Base-by-base conservation (phyloP, 2,888 invertebrate genomes). In the Bimastos eiseni region DNA sequence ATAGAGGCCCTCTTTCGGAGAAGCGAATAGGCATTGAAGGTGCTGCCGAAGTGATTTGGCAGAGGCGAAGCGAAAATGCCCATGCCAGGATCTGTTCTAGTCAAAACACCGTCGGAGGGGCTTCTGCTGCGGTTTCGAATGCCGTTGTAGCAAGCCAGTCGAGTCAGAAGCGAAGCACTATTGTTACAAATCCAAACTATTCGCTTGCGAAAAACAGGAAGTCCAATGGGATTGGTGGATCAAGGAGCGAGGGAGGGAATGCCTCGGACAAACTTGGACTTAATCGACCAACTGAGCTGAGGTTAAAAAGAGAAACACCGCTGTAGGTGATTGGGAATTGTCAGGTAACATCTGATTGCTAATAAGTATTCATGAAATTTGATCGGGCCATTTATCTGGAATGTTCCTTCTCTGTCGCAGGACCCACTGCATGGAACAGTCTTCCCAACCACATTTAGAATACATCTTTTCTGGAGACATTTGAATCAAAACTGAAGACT, bases 151-250 rank as follows among this genome's bases (percentile, higher is more conserved):
- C 95, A 0, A 95, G 95, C n/a, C 95, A 95, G 90, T 41, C 92
- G 24, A 89, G 92, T 34, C 90, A 89, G 36, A 94, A 94, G 90
- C 92, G 95, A 86, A 95, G 95, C 91, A 95, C 95, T 33, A 95
- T 95, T 89, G 95, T 95, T 33, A 95, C 95, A 70, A 95, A 95
- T 92, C 95, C 95, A 19, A 95, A 95, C 91, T 94, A 94, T 89
- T 93, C 89, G 34, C 86, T 86, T 34, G 86, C 86, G 13, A 86
- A 86, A 37, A 86, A 37, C 86, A 86, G 36, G 37, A 86, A 37
- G 34, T 86, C 86, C 21, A 86, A 37, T 36, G 86, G 37, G 19
- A 86, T 34, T 5, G 37, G 36, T 86, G 86, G 34, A n/a, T 70
- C 70, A 36, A 86, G 86, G 24, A 37, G 37, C 86, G 37, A 34